phyloP scores from a whole-genome alignment of 2,888 invertebrate species.

The Idaea biselata region DNA sequence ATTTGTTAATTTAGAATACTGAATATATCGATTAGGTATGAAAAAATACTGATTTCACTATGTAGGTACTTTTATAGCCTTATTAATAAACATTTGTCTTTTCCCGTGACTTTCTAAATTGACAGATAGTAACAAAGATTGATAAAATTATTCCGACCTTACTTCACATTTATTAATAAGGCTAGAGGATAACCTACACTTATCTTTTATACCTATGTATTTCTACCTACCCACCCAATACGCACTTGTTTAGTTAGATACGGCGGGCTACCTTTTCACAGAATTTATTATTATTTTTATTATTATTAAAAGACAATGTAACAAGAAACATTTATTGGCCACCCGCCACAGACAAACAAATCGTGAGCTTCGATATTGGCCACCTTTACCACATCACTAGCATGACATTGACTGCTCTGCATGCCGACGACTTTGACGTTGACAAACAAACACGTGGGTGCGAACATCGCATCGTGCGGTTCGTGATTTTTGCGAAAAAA shows the following conservation, averaged over 20 bases:
- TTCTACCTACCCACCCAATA: too few species aligned
- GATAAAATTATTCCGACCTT: too few species aligned
- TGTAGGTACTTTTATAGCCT: not conserved
- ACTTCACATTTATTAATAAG: too few species aligned
- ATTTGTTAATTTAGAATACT: slow-evolving; percentile 19
- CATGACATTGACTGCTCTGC: not conserved
- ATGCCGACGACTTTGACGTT: slow-evolving; percentile 5
- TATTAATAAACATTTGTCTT: too few species aligned
- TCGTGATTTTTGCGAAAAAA: not conserved
- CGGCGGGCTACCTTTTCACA: too few species aligned
- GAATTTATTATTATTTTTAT: too few species aligned
- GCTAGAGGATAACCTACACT: too few species aligned
- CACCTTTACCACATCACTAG: not conserved
- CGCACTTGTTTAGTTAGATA: too few species aligned
- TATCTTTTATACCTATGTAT: too few species aligned
- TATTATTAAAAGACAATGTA: too few species aligned
- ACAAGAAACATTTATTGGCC: not conserved
- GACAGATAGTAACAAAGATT: too few species aligned
- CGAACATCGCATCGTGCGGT: not conserved
- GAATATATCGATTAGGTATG: slow-evolving; percentile 4
- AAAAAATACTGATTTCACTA: not conserved
- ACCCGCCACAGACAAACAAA: not conserved
- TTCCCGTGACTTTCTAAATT: not conserved
- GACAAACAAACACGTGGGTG: not conserved
- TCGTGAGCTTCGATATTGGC: not conserved